A percentile compares a stretch with the other conserved stretches of the same genome.
phyloP scores from a whole-genome alignment of 1,140 invertebrate species.

The Patella vulgata region DNA sequence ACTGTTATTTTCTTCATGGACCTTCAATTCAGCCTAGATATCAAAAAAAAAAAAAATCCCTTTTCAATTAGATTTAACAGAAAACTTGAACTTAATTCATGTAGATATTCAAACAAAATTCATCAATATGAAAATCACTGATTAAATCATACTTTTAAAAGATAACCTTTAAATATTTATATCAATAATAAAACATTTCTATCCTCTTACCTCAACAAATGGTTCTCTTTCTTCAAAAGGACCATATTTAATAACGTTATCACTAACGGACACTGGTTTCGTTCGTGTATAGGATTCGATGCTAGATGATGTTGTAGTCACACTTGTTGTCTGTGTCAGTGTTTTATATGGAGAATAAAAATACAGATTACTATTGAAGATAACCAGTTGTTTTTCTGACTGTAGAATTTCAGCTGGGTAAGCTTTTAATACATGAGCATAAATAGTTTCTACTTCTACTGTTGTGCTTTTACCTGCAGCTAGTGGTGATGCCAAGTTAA shows the following conservation, averaged over 20 bases:
- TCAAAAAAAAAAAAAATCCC: constrained; percentile 3
- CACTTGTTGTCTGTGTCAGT: constrained; percentile 81
- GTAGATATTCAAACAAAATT: too few relatives aligned
- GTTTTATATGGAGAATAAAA: constrained; percentile 85
- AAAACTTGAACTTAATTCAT: not conserved
- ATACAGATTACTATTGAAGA: constrained; percentile 86
- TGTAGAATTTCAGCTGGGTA: constrained; percentile 90
- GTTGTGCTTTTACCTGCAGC: constrained; percentile 58
- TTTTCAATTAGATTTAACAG: not conserved
- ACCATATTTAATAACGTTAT: constrained; percentile 86
- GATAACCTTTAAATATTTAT: too few relatives aligned
- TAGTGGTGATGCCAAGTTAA: constrained; percentile 57
- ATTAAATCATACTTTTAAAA: too few relatives aligned
- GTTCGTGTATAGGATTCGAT: constrained; percentile 87
- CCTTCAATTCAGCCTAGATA: constrained; percentile 73
- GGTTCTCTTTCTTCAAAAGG: constrained; percentile 82
- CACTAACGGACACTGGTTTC: constrained; percentile 83
- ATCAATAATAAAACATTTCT: too few relatives aligned
- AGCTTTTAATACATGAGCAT: constrained; percentile 79
- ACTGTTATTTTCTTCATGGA: constrained; percentile 97
- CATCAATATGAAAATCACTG: too few relatives aligned
- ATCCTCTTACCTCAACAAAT: constrained; percentile 68
- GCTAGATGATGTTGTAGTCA: constrained; percentile 80
- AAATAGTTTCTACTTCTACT: constrained; percentile 79
- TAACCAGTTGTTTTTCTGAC: constrained; percentile 92